Evolutionary conservation across 2,888 invertebrate genomes (phyloP).

Genomic region (Mechanitis messenoides): DNA sequence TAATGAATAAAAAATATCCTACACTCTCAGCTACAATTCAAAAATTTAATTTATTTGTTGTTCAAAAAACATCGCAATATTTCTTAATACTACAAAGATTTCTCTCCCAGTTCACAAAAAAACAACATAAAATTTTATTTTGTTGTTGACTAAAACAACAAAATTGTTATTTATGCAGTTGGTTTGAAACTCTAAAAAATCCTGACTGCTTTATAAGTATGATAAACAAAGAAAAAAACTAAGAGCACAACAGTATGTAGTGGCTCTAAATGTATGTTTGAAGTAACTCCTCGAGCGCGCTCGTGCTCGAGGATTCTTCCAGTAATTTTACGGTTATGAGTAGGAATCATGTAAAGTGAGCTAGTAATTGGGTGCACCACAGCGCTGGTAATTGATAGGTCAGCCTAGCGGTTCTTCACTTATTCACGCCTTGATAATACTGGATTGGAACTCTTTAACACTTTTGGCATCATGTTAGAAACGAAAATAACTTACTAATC

Average conservation of each 20-base stretch:
- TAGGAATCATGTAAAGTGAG: conserved; percentile 68
- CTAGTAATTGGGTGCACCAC: conserved; percentile 70
- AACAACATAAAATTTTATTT: too few relatives aligned
- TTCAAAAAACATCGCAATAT: too few relatives aligned
- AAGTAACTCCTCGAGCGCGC: conserved; percentile 23
- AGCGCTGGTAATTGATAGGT: conserved; percentile 67
- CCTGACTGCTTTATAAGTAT: not conserved
- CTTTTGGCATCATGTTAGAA: conserved; percentile 24
- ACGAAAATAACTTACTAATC: not conserved
- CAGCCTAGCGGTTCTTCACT: conserved; percentile 65
- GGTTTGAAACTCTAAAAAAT: too few relatives aligned
- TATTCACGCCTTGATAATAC: conserved; percentile 49
- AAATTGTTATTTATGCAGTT: too few relatives aligned
- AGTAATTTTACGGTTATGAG: conserved; percentile 46
- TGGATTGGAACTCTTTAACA: conserved; percentile 20
- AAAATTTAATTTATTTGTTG: too few relatives aligned
- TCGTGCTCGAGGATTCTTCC: conserved; percentile 27
- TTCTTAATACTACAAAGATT: too few relatives aligned
- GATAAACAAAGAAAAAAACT: conserved; percentile 10
- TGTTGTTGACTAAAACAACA: too few relatives aligned
- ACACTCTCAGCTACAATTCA: too few relatives aligned
- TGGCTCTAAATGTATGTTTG: conserved; percentile 24
- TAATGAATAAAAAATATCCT: too few relatives aligned
- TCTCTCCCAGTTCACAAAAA: too few relatives aligned
- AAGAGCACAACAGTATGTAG: conserved; percentile 9